Percentiles rank a stretch among this genome's conserved stretches.
Evolutionary conservation across 2,888 invertebrate genomes (phyloP).

Genomic region (Acanthococcus lagerstroemiae): DNA sequence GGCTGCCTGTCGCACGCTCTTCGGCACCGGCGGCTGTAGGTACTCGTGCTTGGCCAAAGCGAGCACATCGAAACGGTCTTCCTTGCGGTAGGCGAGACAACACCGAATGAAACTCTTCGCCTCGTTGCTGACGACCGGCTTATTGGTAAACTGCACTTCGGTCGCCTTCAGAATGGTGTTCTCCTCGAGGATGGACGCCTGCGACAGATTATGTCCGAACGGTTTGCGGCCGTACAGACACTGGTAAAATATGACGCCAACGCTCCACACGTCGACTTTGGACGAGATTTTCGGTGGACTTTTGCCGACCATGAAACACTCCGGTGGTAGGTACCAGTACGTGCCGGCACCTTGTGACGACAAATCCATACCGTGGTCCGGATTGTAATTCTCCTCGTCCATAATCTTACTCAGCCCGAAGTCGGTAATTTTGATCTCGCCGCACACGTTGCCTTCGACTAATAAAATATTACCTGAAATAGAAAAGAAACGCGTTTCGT

Average conservation of each 20-base stretch:
- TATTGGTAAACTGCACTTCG: slow-evolving; percentile 97
- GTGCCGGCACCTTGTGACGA: slow-evolving; percentile 99
- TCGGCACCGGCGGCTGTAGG: slow-evolving; percentile 63
- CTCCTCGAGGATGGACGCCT: slow-evolving; percentile 98
- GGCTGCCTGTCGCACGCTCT: slow-evolving; percentile 64
- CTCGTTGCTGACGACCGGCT: slow-evolving; percentile 95
- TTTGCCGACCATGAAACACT: slow-evolving; percentile 98
- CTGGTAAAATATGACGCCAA: slow-evolving; percentile 99
- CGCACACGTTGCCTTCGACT: slow-evolving; percentile 94
- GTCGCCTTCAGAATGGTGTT: slow-evolving; percentile 99
- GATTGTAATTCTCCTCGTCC: slow-evolving; percentile 98
- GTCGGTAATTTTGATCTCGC: slow-evolving; percentile 99
- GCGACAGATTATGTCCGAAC: slow-evolving; percentile 84
- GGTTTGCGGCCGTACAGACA: slow-evolving; percentile 95
- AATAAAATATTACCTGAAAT: slow-evolving; percentile 68
- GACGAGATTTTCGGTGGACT: slow-evolving; percentile 99
- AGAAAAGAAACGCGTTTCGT: too few species aligned
- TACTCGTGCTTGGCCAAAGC: slow-evolving; percentile 94
- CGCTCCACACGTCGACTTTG: slow-evolving; percentile 99
- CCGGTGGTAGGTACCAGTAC: slow-evolving; percentile 99
- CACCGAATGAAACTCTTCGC: slow-evolving; percentile 99
- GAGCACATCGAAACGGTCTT: slow-evolving; percentile 97
- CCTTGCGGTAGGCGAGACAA: slow-evolving; percentile 97
- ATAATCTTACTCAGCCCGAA: slow-evolving; percentile 99
- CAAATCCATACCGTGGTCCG: slow-evolving; percentile 98